Evolutionary conservation across 2,888 invertebrate genomes (phyloP).

Genomic region (Resseliella maxima): DNA sequence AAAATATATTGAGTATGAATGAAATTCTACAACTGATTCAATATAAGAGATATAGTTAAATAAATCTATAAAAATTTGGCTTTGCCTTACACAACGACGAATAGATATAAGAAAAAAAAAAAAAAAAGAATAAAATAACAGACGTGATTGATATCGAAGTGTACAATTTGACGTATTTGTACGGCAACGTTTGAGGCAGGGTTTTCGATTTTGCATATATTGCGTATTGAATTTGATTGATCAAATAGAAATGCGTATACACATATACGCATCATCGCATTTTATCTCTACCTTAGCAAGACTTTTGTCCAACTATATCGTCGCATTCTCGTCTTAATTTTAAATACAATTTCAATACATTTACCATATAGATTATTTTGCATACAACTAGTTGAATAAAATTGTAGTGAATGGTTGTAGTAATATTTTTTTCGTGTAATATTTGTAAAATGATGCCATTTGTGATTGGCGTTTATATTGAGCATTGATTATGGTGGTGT

Average conservation of each 20-base stretch:
- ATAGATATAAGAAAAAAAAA: no score
- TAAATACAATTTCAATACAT: conserved; percentile 42
- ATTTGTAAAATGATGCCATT: conserved; percentile 1
- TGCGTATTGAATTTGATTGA: not conserved
- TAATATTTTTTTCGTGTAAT: conserved; percentile 40
- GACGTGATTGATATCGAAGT: not conserved
- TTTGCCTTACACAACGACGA: conserved; percentile 2
- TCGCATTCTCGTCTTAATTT: conserved; percentile 5
- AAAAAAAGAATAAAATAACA: no score
- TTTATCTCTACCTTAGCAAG: conserved; percentile 5
- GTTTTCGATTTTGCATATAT: not conserved
- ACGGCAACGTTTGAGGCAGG: not conserved
- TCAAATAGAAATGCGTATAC: not conserved
- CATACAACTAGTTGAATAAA: not conserved
- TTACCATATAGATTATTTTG: conserved; percentile 21
- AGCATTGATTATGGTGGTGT: conserved; percentile 52
- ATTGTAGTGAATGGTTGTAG: not conserved
- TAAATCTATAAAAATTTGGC: conserved; percentile 47
- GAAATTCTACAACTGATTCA: not conserved
- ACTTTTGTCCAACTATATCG: conserved; percentile 44
- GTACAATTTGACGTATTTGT: not conserved
- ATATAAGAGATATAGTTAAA: not conserved
- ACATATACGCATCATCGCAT: not conserved
- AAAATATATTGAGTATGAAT: not conserved
- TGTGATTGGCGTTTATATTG: not conserved